Percentiles rank a stretch among this genome's conserved stretches.
phyloP scores from a whole-genome alignment of 2,888 invertebrate genomes.

The Cheilosia vulpina region DNA sequence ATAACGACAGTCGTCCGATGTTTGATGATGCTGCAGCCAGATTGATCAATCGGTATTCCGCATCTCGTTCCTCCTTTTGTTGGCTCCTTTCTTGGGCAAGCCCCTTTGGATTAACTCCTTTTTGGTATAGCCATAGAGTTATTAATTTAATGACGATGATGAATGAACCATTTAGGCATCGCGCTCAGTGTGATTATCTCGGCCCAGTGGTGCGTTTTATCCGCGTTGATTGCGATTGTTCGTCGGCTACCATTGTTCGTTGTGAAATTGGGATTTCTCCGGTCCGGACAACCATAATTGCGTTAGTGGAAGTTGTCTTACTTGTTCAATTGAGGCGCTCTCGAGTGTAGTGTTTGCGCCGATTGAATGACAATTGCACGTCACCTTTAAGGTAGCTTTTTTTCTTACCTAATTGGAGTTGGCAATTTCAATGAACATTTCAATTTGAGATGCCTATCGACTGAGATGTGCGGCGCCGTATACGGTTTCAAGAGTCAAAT shows the following conservation, averaged over 20 bases:
- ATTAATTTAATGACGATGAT: constrained; percentile 59
- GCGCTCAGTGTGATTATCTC: constrained; percentile 38
- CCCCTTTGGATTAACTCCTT: constrained; percentile 45
- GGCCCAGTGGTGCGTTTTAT: neutral
- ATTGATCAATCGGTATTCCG: constrained; percentile 36
- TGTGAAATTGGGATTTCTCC: constrained; percentile 45
- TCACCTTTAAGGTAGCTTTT: constrained; percentile 16
- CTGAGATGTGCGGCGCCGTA: constrained; percentile 22
- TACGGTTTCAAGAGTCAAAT: constrained; percentile 34
- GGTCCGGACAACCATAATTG: constrained; percentile 43
- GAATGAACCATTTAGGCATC: constrained; percentile 53
- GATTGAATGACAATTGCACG: constrained; percentile 46
- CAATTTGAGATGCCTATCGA: constrained; percentile 46
- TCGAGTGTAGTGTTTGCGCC: constrained; percentile 2
- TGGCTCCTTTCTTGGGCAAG: constrained; percentile 6
- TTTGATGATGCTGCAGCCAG: constrained; percentile 30
- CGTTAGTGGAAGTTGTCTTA: constrained; percentile 29
- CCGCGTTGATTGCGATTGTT: neutral
- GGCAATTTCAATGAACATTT: constrained; percentile 43
- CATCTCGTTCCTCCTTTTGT: neutral
- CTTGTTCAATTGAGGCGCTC: constrained; percentile 12
- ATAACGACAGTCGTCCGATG: constrained; percentile 27
- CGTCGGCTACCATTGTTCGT: constrained; percentile 2
- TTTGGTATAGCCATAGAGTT: constrained; percentile 40
- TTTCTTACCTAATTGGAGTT: constrained; percentile 27